Evolutionary conservation across 2,888 invertebrate species (phyloP).

Genomic region (Heliconius charithonia): DNA sequence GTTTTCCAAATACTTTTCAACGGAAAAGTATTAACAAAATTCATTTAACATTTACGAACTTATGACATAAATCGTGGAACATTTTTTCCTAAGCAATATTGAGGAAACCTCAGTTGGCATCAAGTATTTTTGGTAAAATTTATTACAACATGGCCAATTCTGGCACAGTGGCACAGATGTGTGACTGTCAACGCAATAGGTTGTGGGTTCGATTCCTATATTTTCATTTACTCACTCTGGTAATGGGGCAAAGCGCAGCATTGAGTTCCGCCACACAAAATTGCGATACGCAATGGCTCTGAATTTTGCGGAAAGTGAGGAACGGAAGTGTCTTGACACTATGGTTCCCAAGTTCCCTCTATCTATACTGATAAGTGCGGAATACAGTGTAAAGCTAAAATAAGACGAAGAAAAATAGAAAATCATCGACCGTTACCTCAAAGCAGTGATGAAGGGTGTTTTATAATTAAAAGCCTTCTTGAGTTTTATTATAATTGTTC

Average conservation of each 20-base stretch:
- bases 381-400: no score
- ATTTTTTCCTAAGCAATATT: conserved; percentile 9
- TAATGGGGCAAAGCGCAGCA: no score
- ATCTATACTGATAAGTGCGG: no score
- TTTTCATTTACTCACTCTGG: no score
- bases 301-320: no score
- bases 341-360: no score
- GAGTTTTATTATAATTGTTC: conserved; percentile 25
- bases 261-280: no score
- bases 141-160: neutral
- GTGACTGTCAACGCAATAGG: no score
- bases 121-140: neutral
- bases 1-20: neutral
- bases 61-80: conserved; percentile 4
- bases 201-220: no score
- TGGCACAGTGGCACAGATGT: no score
- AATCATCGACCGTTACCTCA: conserved; percentile 9
- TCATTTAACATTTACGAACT: conserved; percentile 21
- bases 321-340: no score
- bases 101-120: neutral
- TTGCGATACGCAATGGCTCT: no score
- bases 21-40: conserved; percentile 17
- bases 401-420: conserved; percentile 4
- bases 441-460: conserved; percentile 21
- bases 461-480: conserved; percentile 32